Percentiles rank a stretch among this genome's conserved stretches.
These are phyloP conservation scores for Catagonus wagneri DNA, from an alignment of 2,113 vertebrate species.

Conservation along the genomic window DNA sequence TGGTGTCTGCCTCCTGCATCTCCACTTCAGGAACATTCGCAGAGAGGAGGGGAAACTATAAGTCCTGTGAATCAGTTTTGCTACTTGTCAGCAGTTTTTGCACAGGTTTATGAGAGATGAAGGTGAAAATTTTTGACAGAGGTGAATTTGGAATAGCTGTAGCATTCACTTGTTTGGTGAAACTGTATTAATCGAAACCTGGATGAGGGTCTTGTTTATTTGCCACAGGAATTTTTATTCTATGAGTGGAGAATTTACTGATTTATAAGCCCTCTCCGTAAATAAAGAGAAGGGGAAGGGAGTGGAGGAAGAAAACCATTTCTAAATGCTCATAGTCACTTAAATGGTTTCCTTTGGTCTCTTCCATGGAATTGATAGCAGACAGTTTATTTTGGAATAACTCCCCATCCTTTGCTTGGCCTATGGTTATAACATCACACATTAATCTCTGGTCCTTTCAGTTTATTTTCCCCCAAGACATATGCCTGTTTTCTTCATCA, in stretches of 20 bases:
- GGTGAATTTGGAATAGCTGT: neutral
- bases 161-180: neutral
- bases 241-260: neutral
- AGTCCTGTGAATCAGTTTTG: neutral
- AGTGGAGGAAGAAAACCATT: neutral
- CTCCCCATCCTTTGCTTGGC: neutral
- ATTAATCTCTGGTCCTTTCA: neutral
- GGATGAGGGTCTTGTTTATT: neutral
- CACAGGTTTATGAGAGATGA: neutral
- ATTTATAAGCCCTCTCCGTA: neutral
- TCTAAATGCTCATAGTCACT: neutral
- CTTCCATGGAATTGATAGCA: neutral
- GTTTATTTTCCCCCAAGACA: neutral
- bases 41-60: neutral
- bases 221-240: neutral
- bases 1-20: neutral
- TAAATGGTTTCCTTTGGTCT: neutral
- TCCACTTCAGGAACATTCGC: neutral
- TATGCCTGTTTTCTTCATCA: neutral
- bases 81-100: neutral
- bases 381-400: neutral
- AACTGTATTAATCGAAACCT: neutral
- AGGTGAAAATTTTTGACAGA: slow-evolving; percentile 12
- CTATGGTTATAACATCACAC: neutral
- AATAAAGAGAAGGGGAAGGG: neutral